Percentiles rank a stretch among this genome's conserved stretches.
These are phyloP conservation scores for Urechis unicinctus DNA, from an alignment of 2,888 invertebrate species.

Conservation along the genomic window DNA sequence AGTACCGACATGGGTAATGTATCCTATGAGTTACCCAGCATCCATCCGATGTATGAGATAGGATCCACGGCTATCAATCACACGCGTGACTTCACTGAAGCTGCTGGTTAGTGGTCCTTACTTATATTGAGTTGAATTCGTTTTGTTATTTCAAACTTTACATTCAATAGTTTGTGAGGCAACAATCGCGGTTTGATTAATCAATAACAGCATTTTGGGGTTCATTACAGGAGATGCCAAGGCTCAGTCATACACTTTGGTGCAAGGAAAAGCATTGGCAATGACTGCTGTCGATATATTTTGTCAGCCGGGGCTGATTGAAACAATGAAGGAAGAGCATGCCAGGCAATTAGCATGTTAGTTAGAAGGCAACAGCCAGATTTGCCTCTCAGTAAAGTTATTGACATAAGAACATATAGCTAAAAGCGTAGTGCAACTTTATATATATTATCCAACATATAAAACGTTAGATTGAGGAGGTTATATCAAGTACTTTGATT, in stretches of 20 bases:
- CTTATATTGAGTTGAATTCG: too few species aligned
- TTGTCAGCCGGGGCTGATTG: slow-evolving; percentile 19
- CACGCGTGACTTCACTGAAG: not conserved
- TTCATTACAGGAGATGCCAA: slow-evolving; percentile 6
- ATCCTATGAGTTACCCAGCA: not conserved
- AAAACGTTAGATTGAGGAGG: too few species aligned
- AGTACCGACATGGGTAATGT: slow-evolving; percentile 36
- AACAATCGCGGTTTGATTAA: slow-evolving; percentile 19
- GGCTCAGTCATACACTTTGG: slow-evolving; percentile 22
- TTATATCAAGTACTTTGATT: too few species aligned
- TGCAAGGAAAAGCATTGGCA: slow-evolving; percentile 29
- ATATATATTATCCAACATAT: too few species aligned
- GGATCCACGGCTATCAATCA: slow-evolving; percentile 8
- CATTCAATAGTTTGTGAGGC: too few species aligned
- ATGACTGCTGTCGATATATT: slow-evolving; percentile 28
- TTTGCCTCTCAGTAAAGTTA: too few species aligned
- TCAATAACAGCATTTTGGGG: not conserved
- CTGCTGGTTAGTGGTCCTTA: too few species aligned
- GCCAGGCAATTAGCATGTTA: too few species aligned
- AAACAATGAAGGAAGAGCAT: slow-evolving; percentile 17
- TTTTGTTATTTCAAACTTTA: too few species aligned
- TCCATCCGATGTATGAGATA: not conserved
- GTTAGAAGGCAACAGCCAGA: too few species aligned
- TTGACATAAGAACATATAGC: too few species aligned
- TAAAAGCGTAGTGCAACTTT: too few species aligned